Evolutionary conservation across 92 coral and sea anemone species (phyloP).

Genomic region (Virgularia gustaviana): DNA sequence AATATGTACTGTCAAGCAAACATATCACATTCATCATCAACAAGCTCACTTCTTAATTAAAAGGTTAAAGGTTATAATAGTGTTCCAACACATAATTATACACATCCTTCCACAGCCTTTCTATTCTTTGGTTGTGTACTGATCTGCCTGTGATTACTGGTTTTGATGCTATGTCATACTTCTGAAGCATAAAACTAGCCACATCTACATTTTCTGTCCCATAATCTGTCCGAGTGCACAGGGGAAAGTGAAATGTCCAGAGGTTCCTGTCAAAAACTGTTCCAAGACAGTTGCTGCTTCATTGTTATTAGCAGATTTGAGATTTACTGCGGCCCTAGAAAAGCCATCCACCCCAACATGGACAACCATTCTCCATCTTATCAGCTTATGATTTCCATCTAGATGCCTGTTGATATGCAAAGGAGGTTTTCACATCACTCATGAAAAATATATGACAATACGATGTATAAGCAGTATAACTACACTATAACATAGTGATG

Average conservation of each 20-base stretch:
- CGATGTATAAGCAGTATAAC: too few species aligned
- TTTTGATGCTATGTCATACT: conserved; percentile 25
- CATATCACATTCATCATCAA: conserved; percentile 34
- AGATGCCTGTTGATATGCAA: conserved; percentile 8
- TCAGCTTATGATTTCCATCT: conserved; percentile 51
- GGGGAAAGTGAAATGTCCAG: conserved; percentile 33
- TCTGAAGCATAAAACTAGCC: conserved; percentile 36
- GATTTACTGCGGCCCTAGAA: conserved; percentile 38
- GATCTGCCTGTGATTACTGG: conserved; percentile 57
- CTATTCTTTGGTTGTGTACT: conserved; percentile 50
- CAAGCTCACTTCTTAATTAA: not conserved
- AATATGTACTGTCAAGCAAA: conserved; percentile 40
- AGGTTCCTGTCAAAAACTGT: conserved; percentile 9
- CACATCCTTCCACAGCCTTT: conserved; percentile 50
- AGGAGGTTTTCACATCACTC: too few species aligned
- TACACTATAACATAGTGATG: too few species aligned
- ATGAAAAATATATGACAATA: too few species aligned
- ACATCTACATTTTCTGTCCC: conserved; percentile 30
- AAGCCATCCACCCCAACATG: conserved; percentile 45
- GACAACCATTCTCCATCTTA: conserved; percentile 12
- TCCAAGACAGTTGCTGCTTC: conserved; percentile 41
- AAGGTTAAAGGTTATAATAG: conserved; percentile 39
- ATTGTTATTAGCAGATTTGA: conserved; percentile 40
- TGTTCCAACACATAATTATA: conserved; percentile 11
- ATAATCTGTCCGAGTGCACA: conserved; percentile 31